Percentiles rank a stretch among this genome's conserved stretches.
Conservation (phyloP, 2,797 vertebrate genomes). For the Leptoclinus maculatus region DNA sequence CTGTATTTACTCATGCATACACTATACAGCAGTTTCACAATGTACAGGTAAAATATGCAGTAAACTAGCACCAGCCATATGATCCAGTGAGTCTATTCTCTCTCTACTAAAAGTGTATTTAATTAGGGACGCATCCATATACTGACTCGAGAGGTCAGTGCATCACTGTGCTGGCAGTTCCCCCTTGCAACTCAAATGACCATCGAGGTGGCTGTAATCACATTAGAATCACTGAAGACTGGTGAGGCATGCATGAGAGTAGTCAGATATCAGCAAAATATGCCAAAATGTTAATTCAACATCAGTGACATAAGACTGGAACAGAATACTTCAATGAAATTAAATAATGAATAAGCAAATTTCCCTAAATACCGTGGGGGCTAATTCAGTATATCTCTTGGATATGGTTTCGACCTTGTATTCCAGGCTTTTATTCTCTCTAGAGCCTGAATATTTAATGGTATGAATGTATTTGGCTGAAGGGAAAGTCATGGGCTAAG, state of each 20-base stretch:
- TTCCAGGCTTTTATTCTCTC: slow-evolving; percentile 6
- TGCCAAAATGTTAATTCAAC: slow-evolving; percentile 8
- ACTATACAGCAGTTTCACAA: slow-evolving; percentile 14
- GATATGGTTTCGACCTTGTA: slow-evolving; percentile 14
- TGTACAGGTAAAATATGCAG: slow-evolving; percentile 2
- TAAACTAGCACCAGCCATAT: slow-evolving; percentile 28
- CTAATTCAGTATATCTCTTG: neutral
- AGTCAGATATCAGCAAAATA: slow-evolving; percentile 35
- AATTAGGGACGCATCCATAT: slow-evolving; percentile 45
- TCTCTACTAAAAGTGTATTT: slow-evolving; percentile 31
- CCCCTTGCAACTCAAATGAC: slow-evolving; percentile 63
- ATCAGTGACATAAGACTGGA: neutral
- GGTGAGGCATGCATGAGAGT: slow-evolving; percentile 37
- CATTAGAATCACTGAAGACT: slow-evolving; percentile 64
- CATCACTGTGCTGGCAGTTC: slow-evolving; percentile 43
- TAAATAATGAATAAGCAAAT: neutral
- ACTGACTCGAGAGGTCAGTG: slow-evolving; percentile 53
- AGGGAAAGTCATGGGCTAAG: slow-evolving; percentile 21
- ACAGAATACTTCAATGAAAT: neutral
- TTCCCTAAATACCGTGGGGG: neutral
- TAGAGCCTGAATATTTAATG: neutral
- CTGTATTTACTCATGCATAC: slow-evolving; percentile 41
- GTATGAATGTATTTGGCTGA: slow-evolving; percentile 17
- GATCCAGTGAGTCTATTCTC: slow-evolving; percentile 15
- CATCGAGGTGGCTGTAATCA: slow-evolving; percentile 71